Evolutionary conservation across 2,888 invertebrate genomes (phyloP).

Genomic region (Melitaea athalia): DNA sequence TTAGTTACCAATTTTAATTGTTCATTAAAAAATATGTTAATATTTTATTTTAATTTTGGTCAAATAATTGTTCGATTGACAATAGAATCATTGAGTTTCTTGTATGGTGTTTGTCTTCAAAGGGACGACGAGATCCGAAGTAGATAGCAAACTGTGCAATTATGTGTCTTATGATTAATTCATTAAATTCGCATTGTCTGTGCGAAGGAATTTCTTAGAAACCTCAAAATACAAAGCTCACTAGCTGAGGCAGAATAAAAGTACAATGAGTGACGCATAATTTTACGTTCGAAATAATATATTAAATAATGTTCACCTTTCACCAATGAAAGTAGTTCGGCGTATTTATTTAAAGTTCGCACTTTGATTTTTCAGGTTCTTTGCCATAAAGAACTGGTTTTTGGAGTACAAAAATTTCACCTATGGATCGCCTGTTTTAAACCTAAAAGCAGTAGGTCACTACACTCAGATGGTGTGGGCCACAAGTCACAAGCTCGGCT

Average conservation of each 20-base stretch:
- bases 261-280: not conserved
- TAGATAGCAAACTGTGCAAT: slow-evolving; percentile 2
- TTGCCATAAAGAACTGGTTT: slow-evolving; percentile 90
- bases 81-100: slow-evolving; percentile 17
- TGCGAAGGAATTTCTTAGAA: slow-evolving; percentile 30
- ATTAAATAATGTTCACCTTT: not conserved
- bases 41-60: not conserved
- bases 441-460: slow-evolving; percentile 86
- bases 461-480: slow-evolving; percentile 94
- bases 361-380: slow-evolving; percentile 83
- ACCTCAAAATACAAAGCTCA: slow-evolving; percentile 20
- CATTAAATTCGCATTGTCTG: slow-evolving; percentile 26
- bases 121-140: not conserved
- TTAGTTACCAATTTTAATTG: too few relatives aligned
- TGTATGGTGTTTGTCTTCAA: slow-evolving; percentile 18
- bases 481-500: slow-evolving; percentile 88
- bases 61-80: slow-evolving; percentile 16
- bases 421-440: slow-evolving; percentile 84
- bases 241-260: not conserved
- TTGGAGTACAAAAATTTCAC: slow-evolving; percentile 88
- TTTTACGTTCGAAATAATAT: not conserved
- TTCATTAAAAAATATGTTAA: slow-evolving; percentile 2
- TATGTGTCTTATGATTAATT: slow-evolving; percentile 30
- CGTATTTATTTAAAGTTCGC: not conserved
- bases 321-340: not conserved